phyloP scores from a whole-genome alignment of 2,888 invertebrate species.

The Lamellibrachia columna region DNA sequence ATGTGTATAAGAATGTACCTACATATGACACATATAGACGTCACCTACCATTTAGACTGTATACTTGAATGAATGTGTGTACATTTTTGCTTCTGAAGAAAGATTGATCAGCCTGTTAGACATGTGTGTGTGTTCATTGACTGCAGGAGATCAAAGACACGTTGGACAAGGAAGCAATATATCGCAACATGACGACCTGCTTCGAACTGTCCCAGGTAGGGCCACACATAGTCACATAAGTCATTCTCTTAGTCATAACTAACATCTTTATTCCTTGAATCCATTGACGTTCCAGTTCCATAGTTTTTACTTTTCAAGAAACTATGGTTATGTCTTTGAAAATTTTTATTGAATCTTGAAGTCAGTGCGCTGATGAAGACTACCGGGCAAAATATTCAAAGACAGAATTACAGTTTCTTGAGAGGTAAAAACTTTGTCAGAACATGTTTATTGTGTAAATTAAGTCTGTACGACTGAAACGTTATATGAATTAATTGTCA shows the following conservation, averaged over 20 bases:
- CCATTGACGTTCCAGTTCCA: too few species aligned
- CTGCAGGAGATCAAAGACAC: conserved; percentile 65
- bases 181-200: conserved; percentile 60
- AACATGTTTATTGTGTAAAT: not conserved
- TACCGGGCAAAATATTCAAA: too few species aligned
- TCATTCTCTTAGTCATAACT: not conserved
- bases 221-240: not conserved
- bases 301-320: too few species aligned
- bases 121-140: not conserved
- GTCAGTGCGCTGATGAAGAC: too few species aligned
- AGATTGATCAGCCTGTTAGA: not conserved
- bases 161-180: conserved; percentile 64
- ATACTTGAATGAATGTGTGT: not conserved
- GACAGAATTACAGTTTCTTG: too few species aligned
- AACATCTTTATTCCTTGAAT: not conserved
- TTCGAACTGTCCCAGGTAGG: conserved; percentile 48
- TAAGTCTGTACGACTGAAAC: not conserved
- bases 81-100: not conserved
- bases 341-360: too few species aligned
- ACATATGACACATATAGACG: too few species aligned
- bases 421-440: too few species aligned
- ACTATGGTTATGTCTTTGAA: too few species aligned
- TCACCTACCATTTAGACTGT: not conserved
- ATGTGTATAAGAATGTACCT: too few species aligned
- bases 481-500: conserved; percentile 2